Evolutionary conservation across 2,113 vertebrate species (phyloP), one percentile per base, ranked within the genome.

Genomic region (Bufo gargarizans): DNA sequence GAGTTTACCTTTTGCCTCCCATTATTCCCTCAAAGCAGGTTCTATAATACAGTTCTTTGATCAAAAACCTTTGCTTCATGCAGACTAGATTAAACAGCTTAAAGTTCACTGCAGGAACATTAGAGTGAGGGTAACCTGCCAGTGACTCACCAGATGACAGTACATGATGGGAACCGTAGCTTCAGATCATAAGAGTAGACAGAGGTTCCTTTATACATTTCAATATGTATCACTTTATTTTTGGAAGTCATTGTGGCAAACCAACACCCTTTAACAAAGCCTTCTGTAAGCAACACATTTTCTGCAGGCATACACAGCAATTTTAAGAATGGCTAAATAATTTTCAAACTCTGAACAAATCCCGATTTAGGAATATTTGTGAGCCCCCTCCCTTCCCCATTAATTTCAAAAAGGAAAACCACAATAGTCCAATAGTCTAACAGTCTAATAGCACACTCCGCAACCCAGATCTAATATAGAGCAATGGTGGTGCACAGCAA

Each of bases 21-120:
- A 61, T 81, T 43, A 33, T 45, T 81, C 43, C 56, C 20, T 61
- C 43, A 61, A 61, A 20, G 79, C 56, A 61, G 79, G 2, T 61
- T 61, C 22, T 61, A 63, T 61, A 81, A 61, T 43, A 10, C 58
- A 61, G 17, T 81, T 81, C 58, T 81, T 58, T 81, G 79, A 81
- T 81, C 79, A 81, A 81, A 53, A 81, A 50, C 45, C 1, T 4
- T 50, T 20, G 22, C 43, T 81, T 43, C 33, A 61, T 81, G 56
- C 8, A 81, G 56, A 81, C 56, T 61, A 81, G 56, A 81, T 58
- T 63, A 81, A 61, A 81, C 14, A 19, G 0, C 17, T 61, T 61
- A 8, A 45, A 20, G 16, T 59, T 58, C 12, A 80, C 55, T 17
- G 6, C 4, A 14, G 50, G 77, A 43, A 80, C 33, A 43, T 22